Conservation (phyloP, 2,113 vertebrate species). For the Nymphicus hollandicus region DNA sequence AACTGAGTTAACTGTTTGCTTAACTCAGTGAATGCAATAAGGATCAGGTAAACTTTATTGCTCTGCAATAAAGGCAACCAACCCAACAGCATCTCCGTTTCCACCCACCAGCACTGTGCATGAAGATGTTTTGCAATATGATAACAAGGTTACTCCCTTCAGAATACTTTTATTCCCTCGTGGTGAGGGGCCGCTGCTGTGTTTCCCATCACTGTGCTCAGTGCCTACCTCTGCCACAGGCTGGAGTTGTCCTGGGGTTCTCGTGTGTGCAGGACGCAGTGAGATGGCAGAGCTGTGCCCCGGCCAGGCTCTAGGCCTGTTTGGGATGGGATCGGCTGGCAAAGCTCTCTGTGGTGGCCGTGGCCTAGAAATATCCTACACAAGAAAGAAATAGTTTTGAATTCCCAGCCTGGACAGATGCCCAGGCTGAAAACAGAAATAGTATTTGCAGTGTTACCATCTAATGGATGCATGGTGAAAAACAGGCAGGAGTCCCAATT, state of each 20-base stretch:
- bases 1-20: not conserved
- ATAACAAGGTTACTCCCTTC: not conserved
- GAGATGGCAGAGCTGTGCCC: not conserved
- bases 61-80: not conserved
- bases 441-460: not conserved
- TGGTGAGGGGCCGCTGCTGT: not conserved
- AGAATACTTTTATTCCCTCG: not conserved
- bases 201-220: accelerated
- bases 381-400: not conserved
- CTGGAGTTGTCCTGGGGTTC: not conserved
- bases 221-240: conserved; percentile 8
- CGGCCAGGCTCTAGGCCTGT: conserved; percentile 10
- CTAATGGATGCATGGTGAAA: not conserved
- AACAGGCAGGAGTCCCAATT: not conserved
- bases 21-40: not conserved
- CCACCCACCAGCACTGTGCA: not conserved
- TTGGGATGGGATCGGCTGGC: conserved; percentile 70
- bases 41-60: not conserved
- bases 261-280: not conserved
- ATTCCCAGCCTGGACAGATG: not conserved
- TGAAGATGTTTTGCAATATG: not conserved
- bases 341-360: conserved; percentile 76
- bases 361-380: conserved; percentile 66
- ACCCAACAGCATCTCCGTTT: not conserved
- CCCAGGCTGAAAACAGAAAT: not conserved